A percentile compares a stretch with the other conserved stretches of the same genome.
Conservation (phyloP, 1,140 invertebrate species). For the Zaprionus taronus region DNA sequence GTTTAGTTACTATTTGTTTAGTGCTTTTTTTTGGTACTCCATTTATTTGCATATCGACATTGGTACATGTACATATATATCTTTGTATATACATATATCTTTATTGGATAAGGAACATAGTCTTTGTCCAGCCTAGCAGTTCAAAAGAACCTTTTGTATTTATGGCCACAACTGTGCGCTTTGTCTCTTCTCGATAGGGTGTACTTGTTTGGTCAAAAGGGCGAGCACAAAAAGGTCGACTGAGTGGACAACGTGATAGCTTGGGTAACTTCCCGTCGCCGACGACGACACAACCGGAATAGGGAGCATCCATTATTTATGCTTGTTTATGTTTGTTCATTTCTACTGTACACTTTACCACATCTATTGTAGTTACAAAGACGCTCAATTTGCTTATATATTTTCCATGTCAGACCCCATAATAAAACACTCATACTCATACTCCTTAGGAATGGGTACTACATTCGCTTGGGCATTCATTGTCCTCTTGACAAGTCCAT, state of each 20-base stretch:
- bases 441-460: background rate
- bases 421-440: background rate
- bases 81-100: too few species aligned
- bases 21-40: background rate
- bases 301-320: slow-evolving; percentile 64
- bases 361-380: slow-evolving; percentile 18
- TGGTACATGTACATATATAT: background rate
- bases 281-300: background rate
- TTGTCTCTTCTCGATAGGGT: slow-evolving; percentile 58
- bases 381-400: slow-evolving; percentile 29
- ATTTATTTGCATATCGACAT: background rate
- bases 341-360: slow-evolving; percentile 52
- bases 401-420: background rate
- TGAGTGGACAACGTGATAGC: slow-evolving; percentile 30
- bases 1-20: background rate
- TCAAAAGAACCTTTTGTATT: slow-evolving; percentile 70
- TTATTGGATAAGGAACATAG: background rate
- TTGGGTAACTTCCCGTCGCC: slow-evolving; percentile 13
- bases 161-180: slow-evolving; percentile 42
- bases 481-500: too few species aligned
- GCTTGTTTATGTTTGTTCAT: slow-evolving; percentile 59
- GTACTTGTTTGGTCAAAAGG: slow-evolving; percentile 79
- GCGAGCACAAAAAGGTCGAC: slow-evolving; percentile 68
- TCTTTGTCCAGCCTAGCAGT: slow-evolving; percentile 24
- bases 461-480: too few species aligned